Evolutionary conservation across 1,140 invertebrate genomes (phyloP), one percentile per base, ranked within the genome.

Genomic region (Drosophila busckii): DNA sequence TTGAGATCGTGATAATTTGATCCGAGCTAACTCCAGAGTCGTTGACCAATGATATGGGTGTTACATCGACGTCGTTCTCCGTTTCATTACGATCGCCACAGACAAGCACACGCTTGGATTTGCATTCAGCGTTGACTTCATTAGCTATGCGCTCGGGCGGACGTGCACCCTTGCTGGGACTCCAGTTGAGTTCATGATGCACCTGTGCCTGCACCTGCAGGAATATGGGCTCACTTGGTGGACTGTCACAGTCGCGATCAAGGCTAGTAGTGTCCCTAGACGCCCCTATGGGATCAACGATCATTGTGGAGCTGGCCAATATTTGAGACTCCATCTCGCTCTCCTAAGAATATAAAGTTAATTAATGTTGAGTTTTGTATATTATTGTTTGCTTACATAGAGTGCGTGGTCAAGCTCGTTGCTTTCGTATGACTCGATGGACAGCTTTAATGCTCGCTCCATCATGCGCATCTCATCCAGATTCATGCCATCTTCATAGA

Each of bases 121-220:
- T n/a, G 0, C 6, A 0, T 1, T 38, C 29, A 2, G 29, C 26
- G 12, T 15, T 19, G 9, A 2, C 10, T 1, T 17, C 19, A 13
- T 1, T 13, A 2, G 29, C 10, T n/a, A 8, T 29, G 1, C 70
- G 32, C 5, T 76, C 70, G 0, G 7, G 28, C 1, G 22, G 17
- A 10, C 20, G 31, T 7, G 0, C 6, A 5, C 7, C 1, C 13
- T 1, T 5, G 0, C 8, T 1, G 1, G 82, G 70, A 28, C 62
- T 82, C 82, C 82, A 84, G 35, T 84, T 42, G 1, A 62, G 38
- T 3, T 67, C 17, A 29, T 70, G 73, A 37, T 84, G 80, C 6
- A 84, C 80, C 7, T 40, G 1, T 4, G 73, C 80, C 17, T 35
- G 23, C 0, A 85, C 49, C 0, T 26, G 31, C 4, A 85, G 3